phyloP scores from a whole-genome alignment of 2,888 invertebrate species.

The Aplocera efformata region DNA sequence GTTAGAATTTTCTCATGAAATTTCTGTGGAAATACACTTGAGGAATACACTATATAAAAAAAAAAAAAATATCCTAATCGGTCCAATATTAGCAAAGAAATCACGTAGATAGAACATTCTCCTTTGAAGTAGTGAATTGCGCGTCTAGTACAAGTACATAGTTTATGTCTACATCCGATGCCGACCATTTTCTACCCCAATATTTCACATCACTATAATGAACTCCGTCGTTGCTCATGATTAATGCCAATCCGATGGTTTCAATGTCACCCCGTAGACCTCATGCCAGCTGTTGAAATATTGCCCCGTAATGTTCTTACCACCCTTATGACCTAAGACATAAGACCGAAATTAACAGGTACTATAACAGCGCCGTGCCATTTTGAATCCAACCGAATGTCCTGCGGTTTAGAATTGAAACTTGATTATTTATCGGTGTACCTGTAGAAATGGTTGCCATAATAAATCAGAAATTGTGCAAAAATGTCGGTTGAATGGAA shows the following conservation, averaged over 20 bases:
- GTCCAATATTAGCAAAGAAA: too few relatives aligned
- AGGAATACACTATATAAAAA: too few relatives aligned
- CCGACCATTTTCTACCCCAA: constrained; percentile 8
- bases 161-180: constrained; percentile 5
- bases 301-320: constrained; percentile 2
- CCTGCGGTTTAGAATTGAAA: neutral
- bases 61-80: too few relatives aligned
- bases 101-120: too few relatives aligned
- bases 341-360: constrained; percentile 5
- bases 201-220: constrained; percentile 11
- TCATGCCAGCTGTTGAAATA: constrained; percentile 15
- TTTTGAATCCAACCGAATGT: constrained; percentile 1
- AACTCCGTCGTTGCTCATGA: constrained; percentile 17
- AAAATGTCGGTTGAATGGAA: constrained; percentile 12
- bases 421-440: neutral
- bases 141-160: too few relatives aligned
- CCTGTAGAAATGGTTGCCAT: constrained; percentile 10
- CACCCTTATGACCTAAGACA: neutral
- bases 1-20: too few relatives aligned
- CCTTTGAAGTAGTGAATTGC: too few relatives aligned
- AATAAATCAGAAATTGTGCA: constrained; percentile 25
- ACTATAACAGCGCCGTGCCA: neutral
- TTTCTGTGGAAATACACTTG: too few relatives aligned
- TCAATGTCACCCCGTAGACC: constrained; percentile 12
- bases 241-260: constrained; percentile 25